Evolutionary conservation across 2,113 vertebrate genomes (phyloP).

Genomic region (Cairina moschata): DNA sequence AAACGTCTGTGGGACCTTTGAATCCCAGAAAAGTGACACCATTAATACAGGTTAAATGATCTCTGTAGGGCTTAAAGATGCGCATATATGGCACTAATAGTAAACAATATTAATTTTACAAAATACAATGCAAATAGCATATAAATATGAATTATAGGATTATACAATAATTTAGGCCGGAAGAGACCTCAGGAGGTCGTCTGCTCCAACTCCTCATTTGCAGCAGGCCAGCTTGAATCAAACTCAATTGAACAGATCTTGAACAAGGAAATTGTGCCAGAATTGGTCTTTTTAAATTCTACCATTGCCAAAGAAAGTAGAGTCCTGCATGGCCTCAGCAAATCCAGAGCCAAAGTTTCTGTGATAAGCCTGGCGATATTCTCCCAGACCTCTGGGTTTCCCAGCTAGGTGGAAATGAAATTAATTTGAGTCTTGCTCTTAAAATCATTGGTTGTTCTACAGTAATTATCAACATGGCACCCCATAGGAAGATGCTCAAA

Average conservation of each 20-base stretch:
- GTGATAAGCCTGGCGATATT: not conserved
- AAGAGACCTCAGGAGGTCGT: not conserved
- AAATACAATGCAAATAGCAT: not conserved
- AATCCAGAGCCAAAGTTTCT: not conserved
- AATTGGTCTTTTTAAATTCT: not conserved
- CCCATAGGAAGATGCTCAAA: not conserved
- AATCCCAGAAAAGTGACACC: not conserved
- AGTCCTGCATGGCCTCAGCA: not conserved
- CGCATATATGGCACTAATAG: not conserved
- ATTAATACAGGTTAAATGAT: not conserved
- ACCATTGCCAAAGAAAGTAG: not conserved
- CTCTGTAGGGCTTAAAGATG: not conserved
- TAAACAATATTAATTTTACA: not conserved
- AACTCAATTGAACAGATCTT: not conserved
- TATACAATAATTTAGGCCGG: not conserved
- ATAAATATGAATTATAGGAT: not conserved
- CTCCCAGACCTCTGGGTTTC: not conserved
- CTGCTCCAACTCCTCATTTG: rapidly evolving
- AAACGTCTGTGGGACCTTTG: not conserved
- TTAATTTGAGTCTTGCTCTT: not conserved
- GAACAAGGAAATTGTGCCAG: not conserved
- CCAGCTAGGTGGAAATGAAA: not conserved
- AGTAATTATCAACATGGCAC: not conserved
- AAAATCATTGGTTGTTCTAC: not conserved
- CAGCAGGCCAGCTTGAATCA: not conserved